phyloP scores from a whole-genome alignment of 2,113 vertebrate species.

The Barnardius zonarius region DNA sequence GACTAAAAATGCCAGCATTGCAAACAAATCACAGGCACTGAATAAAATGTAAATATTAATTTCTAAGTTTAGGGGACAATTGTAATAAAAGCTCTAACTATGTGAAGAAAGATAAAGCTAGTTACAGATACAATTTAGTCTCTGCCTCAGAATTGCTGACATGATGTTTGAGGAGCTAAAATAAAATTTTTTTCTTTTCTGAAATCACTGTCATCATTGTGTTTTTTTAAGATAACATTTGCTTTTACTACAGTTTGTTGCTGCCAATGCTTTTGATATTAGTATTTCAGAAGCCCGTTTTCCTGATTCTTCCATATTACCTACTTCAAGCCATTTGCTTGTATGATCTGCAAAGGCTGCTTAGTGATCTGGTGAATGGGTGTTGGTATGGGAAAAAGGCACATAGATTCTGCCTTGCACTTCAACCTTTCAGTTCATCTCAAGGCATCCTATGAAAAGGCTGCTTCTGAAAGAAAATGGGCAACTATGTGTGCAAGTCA shows the following conservation, averaged over 20 bases:
- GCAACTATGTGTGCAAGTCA: accelerated
- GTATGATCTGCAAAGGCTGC: background rate
- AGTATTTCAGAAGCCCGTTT: background rate
- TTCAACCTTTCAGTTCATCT: background rate
- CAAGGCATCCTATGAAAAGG: background rate
- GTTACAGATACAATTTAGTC: background rate
- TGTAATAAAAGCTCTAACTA: background rate
- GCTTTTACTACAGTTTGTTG: background rate
- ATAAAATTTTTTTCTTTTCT: background rate
- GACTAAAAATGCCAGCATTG: background rate
- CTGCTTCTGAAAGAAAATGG: background rate
- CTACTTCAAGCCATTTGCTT: background rate
- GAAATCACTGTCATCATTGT: background rate
- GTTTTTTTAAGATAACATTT: background rate
- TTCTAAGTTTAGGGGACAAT: background rate
- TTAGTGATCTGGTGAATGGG: background rate
- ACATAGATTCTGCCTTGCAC: background rate
- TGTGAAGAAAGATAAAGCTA: background rate
- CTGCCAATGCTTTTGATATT: background rate
- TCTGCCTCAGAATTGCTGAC: background rate
- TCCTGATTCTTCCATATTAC: background rate
- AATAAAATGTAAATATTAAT: background rate
- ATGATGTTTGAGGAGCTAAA: background rate
- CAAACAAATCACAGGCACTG: background rate
- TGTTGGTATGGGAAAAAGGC: background rate